phyloP scores from a whole-genome alignment of 2,888 invertebrate genomes.

The Uropetala carovei region DNA sequence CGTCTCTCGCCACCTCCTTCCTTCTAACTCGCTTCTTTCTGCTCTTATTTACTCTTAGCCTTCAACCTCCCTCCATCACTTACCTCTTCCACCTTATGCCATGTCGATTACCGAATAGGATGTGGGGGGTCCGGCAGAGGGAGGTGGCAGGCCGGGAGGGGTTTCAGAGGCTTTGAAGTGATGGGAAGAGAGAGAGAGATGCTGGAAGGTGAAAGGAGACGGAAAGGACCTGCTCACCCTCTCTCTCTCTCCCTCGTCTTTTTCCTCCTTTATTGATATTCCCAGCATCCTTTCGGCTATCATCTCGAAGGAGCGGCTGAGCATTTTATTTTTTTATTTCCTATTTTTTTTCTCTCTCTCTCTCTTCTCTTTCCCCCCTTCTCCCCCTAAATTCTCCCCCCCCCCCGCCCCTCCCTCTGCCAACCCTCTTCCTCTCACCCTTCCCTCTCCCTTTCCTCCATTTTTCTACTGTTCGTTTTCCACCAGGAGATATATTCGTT shows the following conservation, averaged over 20 bases:
- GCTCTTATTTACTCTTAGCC: background rate
- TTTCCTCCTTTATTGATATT: conserved; percentile 28
- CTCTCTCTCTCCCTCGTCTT: too few species aligned
- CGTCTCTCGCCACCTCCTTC: background rate
- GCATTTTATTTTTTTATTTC: background rate
- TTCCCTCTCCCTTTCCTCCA: background rate
- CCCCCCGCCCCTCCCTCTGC: background rate
- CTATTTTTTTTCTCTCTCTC: background rate
- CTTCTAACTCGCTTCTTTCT: background rate
- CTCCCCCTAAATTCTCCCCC: too few species aligned
- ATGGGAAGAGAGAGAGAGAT: background rate
- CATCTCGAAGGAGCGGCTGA: background rate
- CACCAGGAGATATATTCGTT: conserved; percentile 23
- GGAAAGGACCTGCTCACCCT: too few species aligned
- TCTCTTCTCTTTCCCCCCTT: background rate
- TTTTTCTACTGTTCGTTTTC: background rate
- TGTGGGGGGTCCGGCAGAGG: background rate
- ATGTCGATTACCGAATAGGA: conserved; percentile 4
- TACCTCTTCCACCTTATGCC: conserved; percentile 19
- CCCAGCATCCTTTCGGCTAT: background rate
- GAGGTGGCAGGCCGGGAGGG: background rate
- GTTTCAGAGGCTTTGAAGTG: background rate
- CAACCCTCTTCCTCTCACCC: background rate
- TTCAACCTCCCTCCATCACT: background rate
- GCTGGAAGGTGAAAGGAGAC: background rate